Evolutionary conservation across 2,888 invertebrate genomes (phyloP), one percentile per base, ranked within the genome.

Genomic region (Drosophila neoperkinsi): DNA sequence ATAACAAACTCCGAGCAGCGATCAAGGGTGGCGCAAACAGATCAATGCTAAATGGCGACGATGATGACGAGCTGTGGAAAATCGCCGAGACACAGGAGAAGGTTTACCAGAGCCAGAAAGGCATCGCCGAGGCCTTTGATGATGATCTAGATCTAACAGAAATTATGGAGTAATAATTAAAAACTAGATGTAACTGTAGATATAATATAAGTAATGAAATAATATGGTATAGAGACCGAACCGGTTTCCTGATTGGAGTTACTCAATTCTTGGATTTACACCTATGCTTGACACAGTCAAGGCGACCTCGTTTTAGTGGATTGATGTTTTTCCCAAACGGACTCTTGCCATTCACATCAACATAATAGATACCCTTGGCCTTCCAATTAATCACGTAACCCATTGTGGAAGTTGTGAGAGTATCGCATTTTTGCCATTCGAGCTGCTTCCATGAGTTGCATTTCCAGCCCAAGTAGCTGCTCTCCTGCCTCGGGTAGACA

Each of bases 51-150:
- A 87, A 82, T 28, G 90, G 77, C 4, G 88, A 91, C 28, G 93
- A 93, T 60, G 93, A 93, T 57, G 93, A 93, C 53, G 93, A 93
- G 33, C 78, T 93, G 11, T 93, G 93, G 93, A 90, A 89, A 18
- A 89, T 91, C 43, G 92, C 93, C 1, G 93, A 93, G 58, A 90
- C 92, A 3, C 91, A 92, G 62, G 92, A 92, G 68, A 90, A 74
- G 43, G 79, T 77, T 3, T 86, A 90, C 21, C 82, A 80, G 34
- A 91, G 90, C 7, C 84, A 92, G 43, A 84, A 91, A 28, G 84
- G 84, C 30, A 88, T 91, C 21, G 81, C 88, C 5, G 84, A 90
- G 38, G 92, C 91, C 7, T 92, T 92, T 71, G 90, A 92, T 46
- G 92, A 92, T 67, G 92, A 92, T 56, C 75, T 92, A 18, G 92